Evolutionary conservation across 1,140 invertebrate genomes (phyloP).

Genomic region (Trichonephila inaurata): DNA sequence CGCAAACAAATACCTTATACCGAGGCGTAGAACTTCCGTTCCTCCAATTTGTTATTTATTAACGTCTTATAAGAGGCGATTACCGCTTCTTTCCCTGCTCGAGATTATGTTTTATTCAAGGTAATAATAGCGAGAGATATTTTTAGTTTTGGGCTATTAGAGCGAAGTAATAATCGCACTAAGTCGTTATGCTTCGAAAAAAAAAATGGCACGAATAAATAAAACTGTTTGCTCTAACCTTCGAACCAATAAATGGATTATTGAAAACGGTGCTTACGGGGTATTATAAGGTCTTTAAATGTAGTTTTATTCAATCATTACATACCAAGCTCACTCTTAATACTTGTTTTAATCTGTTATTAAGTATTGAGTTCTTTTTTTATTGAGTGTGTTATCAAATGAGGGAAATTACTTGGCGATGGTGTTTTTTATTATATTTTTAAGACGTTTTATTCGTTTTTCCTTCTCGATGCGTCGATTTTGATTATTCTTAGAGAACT

Average conservation of each 20-base stretch:
- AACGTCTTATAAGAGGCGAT: conserved; percentile 73
- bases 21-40: conserved; percentile 36
- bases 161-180: conserved; percentile 64
- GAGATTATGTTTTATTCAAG: conserved; percentile 76
- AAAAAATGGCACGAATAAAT: conserved; percentile 33
- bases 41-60: conserved; percentile 76
- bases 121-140: conserved; percentile 66
- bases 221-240: conserved; percentile 47
- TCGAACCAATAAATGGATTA: conserved; percentile 72
- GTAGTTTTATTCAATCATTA: conserved; percentile 65
- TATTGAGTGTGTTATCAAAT: not conserved
- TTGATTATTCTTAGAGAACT: not conserved
- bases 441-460: not conserved
- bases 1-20: conserved; percentile 68
- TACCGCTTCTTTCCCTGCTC: conserved; percentile 23
- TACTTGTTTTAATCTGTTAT: conserved; percentile 64
- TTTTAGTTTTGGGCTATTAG: conserved; percentile 70
- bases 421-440: conserved; percentile 11
- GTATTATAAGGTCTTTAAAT: conserved; percentile 66
- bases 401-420: not conserved
- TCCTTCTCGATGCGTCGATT: not conserved
- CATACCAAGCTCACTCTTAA: not conserved
- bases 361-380: conserved; percentile 50
- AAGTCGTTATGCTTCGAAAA: conserved; percentile 57
- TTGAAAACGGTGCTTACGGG: conserved; percentile 47